These are phyloP conservation scores for Dinomys branickii DNA, from an alignment of 2,113 vertebrate genomes.

Conservation along the genomic window DNA sequence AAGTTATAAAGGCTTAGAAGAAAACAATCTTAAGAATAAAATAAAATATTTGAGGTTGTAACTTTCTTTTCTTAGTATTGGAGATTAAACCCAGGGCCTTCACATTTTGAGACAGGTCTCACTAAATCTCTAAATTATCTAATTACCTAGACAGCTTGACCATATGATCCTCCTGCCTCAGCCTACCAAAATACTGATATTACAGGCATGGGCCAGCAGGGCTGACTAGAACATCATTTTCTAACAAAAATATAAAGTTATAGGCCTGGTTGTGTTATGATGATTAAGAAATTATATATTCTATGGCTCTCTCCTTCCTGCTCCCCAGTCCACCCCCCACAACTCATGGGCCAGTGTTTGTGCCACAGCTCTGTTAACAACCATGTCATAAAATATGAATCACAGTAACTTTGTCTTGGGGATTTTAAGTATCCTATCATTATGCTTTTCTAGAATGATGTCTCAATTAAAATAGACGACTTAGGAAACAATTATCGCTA, in stretches of 20 bases:
- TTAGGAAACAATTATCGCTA: not conserved
- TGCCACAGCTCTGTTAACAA: not conserved
- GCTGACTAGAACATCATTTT: not conserved
- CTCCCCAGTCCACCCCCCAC: not conserved
- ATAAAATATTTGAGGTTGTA: not conserved
- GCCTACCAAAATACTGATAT: not conserved
- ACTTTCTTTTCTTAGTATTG: not conserved
- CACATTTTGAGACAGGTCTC: not conserved
- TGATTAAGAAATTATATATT: not conserved
- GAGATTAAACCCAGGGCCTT: not conserved
- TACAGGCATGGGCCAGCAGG: not conserved
- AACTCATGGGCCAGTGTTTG: not conserved
- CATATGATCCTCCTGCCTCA: not conserved
- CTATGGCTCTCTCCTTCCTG: not conserved
- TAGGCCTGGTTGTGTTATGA: not conserved
- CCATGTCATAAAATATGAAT: not conserved
- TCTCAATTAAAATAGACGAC: conserved; percentile 17
- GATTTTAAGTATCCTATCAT: not conserved
- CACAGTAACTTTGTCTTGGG: not conserved
- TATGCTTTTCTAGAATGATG: not conserved
- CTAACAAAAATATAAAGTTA: not conserved
- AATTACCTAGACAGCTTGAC: not conserved
- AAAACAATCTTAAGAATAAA: not conserved
- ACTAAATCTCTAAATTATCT: not conserved
- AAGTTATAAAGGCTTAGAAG: conserved; percentile 12